Evolutionary conservation across 2,888 invertebrate genomes (phyloP).

Genomic region (Tridacna crocea): DNA sequence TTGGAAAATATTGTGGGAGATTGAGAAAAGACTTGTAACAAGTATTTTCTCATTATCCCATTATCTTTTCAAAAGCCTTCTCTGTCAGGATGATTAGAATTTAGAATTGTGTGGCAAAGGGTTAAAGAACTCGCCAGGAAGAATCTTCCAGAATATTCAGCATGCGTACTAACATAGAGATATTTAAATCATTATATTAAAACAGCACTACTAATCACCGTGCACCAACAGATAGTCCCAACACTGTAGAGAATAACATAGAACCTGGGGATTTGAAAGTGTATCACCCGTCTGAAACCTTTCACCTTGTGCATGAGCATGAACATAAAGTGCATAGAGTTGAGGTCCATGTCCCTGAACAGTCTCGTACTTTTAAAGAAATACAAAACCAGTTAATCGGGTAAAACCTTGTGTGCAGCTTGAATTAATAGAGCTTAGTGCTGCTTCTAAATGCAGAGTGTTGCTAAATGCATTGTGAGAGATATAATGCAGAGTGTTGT

Average conservation of each 20-base stretch:
- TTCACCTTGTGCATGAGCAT: conserved; percentile 73
- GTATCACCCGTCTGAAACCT: conserved; percentile 78
- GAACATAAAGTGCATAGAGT: conserved; percentile 51
- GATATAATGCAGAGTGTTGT: no score
- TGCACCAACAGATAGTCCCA: not conserved
- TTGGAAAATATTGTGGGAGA: not conserved
- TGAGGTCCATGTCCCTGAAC: conserved; percentile 52
- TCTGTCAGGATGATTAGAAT: not conserved
- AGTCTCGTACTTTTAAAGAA: conserved; percentile 53
- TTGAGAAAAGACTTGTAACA: not conserved
- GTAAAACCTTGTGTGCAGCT: conserved; percentile 9
- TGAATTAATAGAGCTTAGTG: not conserved
- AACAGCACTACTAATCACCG: not conserved
- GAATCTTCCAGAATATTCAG: no score
- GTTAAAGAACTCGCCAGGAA: no score
- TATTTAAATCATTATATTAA: not conserved
- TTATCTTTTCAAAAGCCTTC: not conserved
- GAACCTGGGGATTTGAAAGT: conserved; percentile 14
- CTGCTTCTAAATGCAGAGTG: no score
- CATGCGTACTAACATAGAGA: no score
- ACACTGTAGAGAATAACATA: not conserved
- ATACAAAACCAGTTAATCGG: conserved; percentile 46
- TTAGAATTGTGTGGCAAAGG: no score
- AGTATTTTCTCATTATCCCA: not conserved
- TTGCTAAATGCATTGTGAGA: no score